Conservation (phyloP, 37 sponge, comb jelly and placozoan species). For the Hormiphora californensis region DNA sequence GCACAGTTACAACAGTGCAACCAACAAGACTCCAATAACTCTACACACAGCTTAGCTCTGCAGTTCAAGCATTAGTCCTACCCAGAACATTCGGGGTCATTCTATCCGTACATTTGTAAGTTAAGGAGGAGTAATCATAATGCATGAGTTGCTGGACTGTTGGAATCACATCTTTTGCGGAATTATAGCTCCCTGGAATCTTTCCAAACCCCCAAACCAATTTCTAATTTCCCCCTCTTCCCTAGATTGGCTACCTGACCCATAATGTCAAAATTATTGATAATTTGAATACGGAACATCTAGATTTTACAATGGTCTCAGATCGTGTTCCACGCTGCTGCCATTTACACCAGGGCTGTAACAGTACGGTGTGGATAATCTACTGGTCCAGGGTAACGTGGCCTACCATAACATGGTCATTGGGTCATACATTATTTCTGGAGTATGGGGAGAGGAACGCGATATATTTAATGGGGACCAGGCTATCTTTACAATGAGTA, state of each 20-base stretch:
- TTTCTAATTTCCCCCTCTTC: not conserved
- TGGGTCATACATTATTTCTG: constrained; percentile 87
- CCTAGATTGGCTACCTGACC: constrained; percentile 74
- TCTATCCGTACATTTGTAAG: constrained; percentile 71
- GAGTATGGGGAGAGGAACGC: constrained; percentile 84
- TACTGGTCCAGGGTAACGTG: constrained; percentile 88
- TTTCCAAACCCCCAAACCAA: too few relatives aligned
- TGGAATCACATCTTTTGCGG: too few relatives aligned
- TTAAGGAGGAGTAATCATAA: too few relatives aligned
- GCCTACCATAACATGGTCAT: constrained; percentile 81
- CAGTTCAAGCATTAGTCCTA: constrained; percentile 66
- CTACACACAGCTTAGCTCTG: constrained; percentile 60
- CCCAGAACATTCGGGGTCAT: constrained; percentile 63
- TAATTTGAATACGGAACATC: constrained; percentile 64
- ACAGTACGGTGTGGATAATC: constrained; percentile 86
- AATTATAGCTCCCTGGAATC: too few relatives aligned
- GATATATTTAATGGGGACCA: constrained; percentile 84
- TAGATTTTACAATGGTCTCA: constrained; percentile 77
- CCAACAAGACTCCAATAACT: constrained; percentile 53
- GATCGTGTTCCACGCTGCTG: constrained; percentile 81
- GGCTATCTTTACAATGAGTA: constrained; percentile 76
- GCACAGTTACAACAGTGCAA: not conserved
- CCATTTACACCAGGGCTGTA: constrained; percentile 67
- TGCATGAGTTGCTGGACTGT: too few relatives aligned
- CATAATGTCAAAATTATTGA: constrained; percentile 81